Percentiles rank a stretch among this genome's conserved stretches.
Evolutionary conservation across 2,888 invertebrate species (phyloP).

Genomic region (Drosophila meridionalis): DNA sequence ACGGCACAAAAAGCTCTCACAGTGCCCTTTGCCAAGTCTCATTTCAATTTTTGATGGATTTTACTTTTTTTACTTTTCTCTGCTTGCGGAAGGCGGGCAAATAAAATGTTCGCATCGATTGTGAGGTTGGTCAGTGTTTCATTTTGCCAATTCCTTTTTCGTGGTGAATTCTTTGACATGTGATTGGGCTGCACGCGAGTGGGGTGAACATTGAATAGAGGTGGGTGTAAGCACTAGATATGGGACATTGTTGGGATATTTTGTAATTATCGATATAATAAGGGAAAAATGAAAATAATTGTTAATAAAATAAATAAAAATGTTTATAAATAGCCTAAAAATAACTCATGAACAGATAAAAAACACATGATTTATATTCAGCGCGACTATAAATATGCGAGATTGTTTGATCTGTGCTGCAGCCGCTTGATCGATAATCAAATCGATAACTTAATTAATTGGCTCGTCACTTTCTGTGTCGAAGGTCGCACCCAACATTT

Average conservation of each 20-base stretch:
- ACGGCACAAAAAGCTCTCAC: slow-evolving; percentile 11
- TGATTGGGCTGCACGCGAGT: slow-evolving; percentile 5
- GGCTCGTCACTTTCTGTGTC: slow-evolving; percentile 51
- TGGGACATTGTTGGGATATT: slow-evolving; percentile 4
- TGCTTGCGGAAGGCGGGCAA: slow-evolving; percentile 24
- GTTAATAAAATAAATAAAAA: neutral
- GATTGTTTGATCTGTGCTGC: neutral
- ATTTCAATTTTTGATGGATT: slow-evolving; percentile 44
- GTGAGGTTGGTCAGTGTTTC: slow-evolving; percentile 69
- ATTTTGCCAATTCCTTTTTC: slow-evolving; percentile 11
- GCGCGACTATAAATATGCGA: neutral
- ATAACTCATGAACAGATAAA: neutral
- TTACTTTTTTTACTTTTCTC: slow-evolving; percentile 6
- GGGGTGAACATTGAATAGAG: slow-evolving; percentile 41
- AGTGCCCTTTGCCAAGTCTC: slow-evolving; percentile 25
- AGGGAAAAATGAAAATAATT: neutral
- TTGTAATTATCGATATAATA: neutral
- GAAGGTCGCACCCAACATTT: slow-evolving; percentile 67
- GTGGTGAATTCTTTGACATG: slow-evolving; percentile 19
- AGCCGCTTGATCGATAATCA: slow-evolving; percentile 37
- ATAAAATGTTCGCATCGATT: slow-evolving; percentile 29
- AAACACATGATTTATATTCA: neutral
- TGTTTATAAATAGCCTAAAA: neutral
- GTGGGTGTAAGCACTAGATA: slow-evolving; percentile 1
- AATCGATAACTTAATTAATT: slow-evolving; percentile 47